Conservation (phyloP, 1,140 invertebrate genomes). For the Nebria ingens region DNA sequence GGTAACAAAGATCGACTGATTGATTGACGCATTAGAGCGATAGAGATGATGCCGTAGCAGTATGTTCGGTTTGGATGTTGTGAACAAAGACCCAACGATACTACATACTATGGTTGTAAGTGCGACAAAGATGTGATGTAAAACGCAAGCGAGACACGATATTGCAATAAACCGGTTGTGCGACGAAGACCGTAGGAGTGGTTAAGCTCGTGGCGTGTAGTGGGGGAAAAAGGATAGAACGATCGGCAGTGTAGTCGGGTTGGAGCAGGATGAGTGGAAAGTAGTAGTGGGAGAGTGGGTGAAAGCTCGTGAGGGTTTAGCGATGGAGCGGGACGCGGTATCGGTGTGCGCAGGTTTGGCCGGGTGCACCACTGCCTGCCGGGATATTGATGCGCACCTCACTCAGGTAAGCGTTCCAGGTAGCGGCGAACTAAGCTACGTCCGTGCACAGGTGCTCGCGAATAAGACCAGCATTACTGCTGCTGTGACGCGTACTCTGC, state of each 20-base stretch:
- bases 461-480: too few species aligned
- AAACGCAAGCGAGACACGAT: too few species aligned
- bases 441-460: not conserved
- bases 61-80: not conserved
- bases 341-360: not conserved
- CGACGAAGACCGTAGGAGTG: not conserved
- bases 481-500: too few species aligned
- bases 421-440: not conserved
- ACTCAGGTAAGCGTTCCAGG: not conserved
- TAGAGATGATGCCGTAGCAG: not conserved
- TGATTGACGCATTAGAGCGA: not conserved
- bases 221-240: not conserved
- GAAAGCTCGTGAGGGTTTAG: not conserved
- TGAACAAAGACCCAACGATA: not conserved
- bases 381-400: not conserved
- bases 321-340: not conserved
- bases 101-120: too few species aligned
- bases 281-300: not conserved
- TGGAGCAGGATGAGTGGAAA: not conserved
- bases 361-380: not conserved
- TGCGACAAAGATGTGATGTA: too few species aligned
- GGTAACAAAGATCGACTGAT: not conserved
- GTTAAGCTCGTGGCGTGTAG: not conserved
- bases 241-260: not conserved
- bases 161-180: too few species aligned